Conservation (phyloP, 2,888 invertebrate species). For the Xiphydria camelus region DNA sequence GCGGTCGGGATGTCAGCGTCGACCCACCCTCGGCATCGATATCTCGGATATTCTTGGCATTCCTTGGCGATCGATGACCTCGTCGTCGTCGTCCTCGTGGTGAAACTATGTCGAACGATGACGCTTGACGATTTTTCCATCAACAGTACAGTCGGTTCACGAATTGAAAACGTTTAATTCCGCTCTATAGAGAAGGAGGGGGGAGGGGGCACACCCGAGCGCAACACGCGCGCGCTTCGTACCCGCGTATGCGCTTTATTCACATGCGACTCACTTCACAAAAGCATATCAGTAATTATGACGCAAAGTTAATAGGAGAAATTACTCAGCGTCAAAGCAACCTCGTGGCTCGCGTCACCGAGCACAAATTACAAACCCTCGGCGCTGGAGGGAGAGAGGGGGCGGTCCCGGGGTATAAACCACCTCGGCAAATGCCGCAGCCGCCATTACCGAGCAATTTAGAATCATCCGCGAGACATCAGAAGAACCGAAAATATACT, state of each 20-base stretch:
- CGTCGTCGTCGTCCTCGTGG: too few species aligned
- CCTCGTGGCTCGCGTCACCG: conserved; percentile 37
- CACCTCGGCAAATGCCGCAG: conserved; percentile 25
- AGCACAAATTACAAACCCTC: conserved; percentile 42
- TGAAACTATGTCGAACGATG: too few species aligned
- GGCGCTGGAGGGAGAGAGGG: conserved; percentile 13
- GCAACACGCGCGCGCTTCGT: too few species aligned
- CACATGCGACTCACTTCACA: conserved; percentile 28
- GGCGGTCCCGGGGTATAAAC: conserved; percentile 13
- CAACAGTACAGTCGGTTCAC: too few species aligned
- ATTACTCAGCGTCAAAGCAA: conserved; percentile 38
- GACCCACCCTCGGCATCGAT: too few species aligned
- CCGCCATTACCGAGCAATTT: conserved; percentile 46
- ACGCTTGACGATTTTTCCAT: too few species aligned
- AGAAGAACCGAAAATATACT: conserved; percentile 44
- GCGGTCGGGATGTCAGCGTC: too few species aligned
- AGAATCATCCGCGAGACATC: conserved; percentile 43
- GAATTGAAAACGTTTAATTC: too few species aligned
- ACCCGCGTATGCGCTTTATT: conserved; percentile 15
- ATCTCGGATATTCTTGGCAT: too few species aligned
- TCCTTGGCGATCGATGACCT: too few species aligned
- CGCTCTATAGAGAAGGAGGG: too few species aligned
- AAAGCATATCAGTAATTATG: conserved; percentile 35
- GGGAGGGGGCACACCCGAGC: neutral
- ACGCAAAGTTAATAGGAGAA: conserved; percentile 37